Base-by-base conservation (phyloP, 2,113 vertebrate genomes). In the Strix uralensis region DNA sequence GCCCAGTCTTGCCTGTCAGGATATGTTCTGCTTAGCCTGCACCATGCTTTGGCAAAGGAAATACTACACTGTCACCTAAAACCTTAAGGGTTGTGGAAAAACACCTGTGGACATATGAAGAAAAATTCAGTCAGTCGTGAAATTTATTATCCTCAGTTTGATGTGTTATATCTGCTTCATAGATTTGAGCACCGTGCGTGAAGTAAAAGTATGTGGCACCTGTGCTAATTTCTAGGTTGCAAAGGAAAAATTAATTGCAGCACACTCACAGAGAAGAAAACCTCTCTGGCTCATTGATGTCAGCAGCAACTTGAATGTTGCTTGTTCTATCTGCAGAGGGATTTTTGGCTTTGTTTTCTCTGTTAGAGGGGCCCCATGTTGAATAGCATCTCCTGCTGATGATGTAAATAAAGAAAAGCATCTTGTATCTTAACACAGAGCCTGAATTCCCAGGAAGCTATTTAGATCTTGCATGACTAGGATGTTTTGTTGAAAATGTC, bases 401-500 rank as follows among this genome's bases (percentile, higher is more conserved):
- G 40, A 59, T 71, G 36, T 12, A 73, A 70, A 87, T 87, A 89
- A 86, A 88, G 34, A 66, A 84, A 91, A 89, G 8, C n/a, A 77
- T 90, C 62, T 90, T 88, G 69, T 47, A 47, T 44, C 29, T 88
- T 80, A 90, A 74, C 22, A 85, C 22, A 62, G 40, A 42, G 34
- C 19, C 52, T 92, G 77, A 91, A 87, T 91, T 79, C 34, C 29
- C 72, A 79, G 52, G 65, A 89, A 96, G 54, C 26, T 88, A n/a
- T 85, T 72, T 81, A 73, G 63, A 81, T 90, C 87, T 83, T 92
- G 47, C 36, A 55, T 81, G 36, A 84, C 44, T 85, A 57, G 47
- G 18, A 55, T 82, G 47, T 75, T 95, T 85, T 95, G 65, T 80
- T 92, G 44, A 81, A 90, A 86, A 90, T 57, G 59, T 78, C 65